phyloP scores from a whole-genome alignment of 2,888 invertebrate genomes.

The Bhutanitis thaidina region DNA sequence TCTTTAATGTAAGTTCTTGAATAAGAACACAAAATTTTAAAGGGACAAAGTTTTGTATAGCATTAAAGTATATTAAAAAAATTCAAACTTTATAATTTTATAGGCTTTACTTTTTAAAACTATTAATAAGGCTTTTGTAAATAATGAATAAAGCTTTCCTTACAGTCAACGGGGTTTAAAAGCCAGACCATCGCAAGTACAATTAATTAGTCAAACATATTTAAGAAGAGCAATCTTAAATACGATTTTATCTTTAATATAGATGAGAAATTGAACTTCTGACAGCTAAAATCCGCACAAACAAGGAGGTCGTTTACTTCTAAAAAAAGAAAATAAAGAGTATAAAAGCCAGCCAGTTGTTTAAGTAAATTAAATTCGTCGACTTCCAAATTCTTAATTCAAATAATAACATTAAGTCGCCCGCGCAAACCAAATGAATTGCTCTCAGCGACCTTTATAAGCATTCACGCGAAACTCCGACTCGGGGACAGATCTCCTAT shows the following conservation, averaged over 20 bases:
- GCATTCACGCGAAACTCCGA: constrained; percentile 50
- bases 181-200: constrained; percentile 3
- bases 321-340: constrained; percentile 12
- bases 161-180: constrained; percentile 7
- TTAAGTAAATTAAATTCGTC: constrained; percentile 55
- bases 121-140: constrained; percentile 16
- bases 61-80: no score
- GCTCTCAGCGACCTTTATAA: constrained; percentile 46
- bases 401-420: constrained; percentile 61
- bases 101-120: constrained; percentile 8
- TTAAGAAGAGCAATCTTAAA: constrained; percentile 5
- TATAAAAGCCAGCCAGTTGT: constrained; percentile 40
- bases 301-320: constrained; percentile 12
- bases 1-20: no score
- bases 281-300: constrained; percentile 15
- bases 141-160: constrained; percentile 8
- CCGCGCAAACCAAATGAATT: constrained; percentile 53
- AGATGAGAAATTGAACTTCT: constrained; percentile 9
- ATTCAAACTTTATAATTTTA: no score
- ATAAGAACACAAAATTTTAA: no score
- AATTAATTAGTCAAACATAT: constrained; percentile 14
- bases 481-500: constrained; percentile 48
- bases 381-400: constrained; percentile 63
- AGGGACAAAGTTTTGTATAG: no score
- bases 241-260: constrained; percentile 11